Evolutionary conservation across 35 echinoderm and acorn worm genomes (phyloP).

Genomic region (Heliocidaris erythrogramma): DNA sequence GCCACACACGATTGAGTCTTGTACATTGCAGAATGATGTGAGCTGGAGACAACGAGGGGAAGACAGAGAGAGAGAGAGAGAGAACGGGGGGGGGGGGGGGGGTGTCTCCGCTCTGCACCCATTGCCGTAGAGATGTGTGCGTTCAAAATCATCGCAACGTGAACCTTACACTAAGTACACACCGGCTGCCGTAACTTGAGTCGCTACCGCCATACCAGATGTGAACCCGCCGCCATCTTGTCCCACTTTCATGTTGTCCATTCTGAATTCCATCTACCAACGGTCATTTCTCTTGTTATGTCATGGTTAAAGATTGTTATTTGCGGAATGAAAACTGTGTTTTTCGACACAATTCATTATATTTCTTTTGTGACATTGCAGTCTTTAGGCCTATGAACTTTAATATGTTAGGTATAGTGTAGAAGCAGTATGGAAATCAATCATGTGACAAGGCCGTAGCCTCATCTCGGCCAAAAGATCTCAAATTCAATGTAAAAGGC

Average conservation of each 20-base stretch:
- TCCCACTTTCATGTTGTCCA: constrained; percentile 11
- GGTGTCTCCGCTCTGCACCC: neutral
- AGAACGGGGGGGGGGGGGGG: no score
- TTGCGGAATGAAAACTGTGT: no score
- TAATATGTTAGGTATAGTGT: no score
- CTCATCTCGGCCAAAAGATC: no score
- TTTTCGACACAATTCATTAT: no score
- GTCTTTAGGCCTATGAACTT: no score
- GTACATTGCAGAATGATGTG: constrained; percentile 16
- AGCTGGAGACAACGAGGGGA: neutral
- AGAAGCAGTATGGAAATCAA: no score
- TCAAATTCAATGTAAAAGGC: no score
- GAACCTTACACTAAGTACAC: constrained; percentile 35
- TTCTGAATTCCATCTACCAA: neutral
- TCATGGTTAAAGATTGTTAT: no score
- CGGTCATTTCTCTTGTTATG: neutral
- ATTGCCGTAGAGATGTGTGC: neutral
- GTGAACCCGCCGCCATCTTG: constrained; percentile 21
- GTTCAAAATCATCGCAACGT: neutral
- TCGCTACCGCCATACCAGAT: neutral
- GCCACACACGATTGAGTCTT: neutral
- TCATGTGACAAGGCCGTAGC: no score
- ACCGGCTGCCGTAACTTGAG: constrained; percentile 2
- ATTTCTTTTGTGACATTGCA: no score
- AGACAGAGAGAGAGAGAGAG: neutral